These are phyloP conservation scores for Saxicola maurus DNA, from an alignment of 2,797 vertebrate genomes.

Conservation along the genomic window DNA sequence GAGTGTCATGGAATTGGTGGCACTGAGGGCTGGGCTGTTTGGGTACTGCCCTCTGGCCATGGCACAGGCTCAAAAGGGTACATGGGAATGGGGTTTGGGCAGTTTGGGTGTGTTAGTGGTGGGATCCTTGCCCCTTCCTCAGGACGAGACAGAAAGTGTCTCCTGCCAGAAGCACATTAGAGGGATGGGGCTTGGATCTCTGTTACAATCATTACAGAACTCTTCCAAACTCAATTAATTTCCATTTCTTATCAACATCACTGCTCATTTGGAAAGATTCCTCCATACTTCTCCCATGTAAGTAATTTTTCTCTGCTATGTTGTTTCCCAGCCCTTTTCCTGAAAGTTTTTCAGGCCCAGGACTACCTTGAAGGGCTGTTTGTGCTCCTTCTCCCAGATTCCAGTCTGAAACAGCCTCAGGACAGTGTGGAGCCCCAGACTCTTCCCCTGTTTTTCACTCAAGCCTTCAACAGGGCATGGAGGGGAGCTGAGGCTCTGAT, in stretches of 20 bases:
- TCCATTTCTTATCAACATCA: neutral
- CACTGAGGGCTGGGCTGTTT: too few relatives aligned
- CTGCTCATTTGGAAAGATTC: neutral
- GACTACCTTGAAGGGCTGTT: neutral
- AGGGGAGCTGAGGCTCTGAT: neutral
- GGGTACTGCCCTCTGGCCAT: accelerated
- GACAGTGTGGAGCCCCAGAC: neutral
- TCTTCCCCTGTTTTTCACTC: neutral
- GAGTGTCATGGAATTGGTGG: neutral
- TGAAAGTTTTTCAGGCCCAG: neutral
- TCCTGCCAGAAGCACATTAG: neutral
- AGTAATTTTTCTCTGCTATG: neutral
- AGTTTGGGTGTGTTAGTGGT: too few relatives aligned
- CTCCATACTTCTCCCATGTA: accelerated
- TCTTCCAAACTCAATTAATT: neutral
- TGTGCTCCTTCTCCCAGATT: neutral
- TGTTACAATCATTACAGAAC: neutral
- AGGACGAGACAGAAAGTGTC: neutral
- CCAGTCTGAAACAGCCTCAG: neutral
- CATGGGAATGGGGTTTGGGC: neutral
- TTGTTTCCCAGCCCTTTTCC: neutral
- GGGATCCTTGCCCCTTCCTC: neutral
- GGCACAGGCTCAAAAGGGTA: accelerated
- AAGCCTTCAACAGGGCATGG: neutral
- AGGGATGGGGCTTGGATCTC: neutral